Base-by-base conservation (phyloP, 2,888 invertebrate genomes). In the Leptinotarsa tumamoca region DNA sequence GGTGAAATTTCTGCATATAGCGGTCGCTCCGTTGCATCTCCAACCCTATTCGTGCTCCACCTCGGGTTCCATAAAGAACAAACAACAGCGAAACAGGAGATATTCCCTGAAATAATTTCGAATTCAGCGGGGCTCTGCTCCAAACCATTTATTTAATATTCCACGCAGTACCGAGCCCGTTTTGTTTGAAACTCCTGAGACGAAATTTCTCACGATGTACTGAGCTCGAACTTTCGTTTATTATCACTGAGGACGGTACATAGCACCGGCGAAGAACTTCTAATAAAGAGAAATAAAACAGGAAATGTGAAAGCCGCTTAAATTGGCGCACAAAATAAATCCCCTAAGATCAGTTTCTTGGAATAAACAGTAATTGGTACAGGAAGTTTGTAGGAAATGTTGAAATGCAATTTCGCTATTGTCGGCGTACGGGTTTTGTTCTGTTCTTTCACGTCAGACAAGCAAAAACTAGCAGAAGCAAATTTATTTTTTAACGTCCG, bases 331-430 rank as follows among this genome's bases (percentile, higher is more conserved):
- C 68, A 74, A 78, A 77, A 76, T 79, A 80, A 78, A 81, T 80
- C 79, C 80, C 81, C 61, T 71, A 75, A 79, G 79, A 81, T 80
- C 77, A 77, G 75, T 80, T 79, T 79, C 77, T 76, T 50, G 77
- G 76, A 78, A 81, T 80, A 80, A 81, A 79, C 80, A 79, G 80
- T 80, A 80, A 80, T 80, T 80, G 80, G 76, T 71, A 67, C 75
- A 75, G 78, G 80, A 80, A 81, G 78, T 81, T 79, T 78, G 76
- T 70, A 81, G 79, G 78, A 80, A 81, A 79, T 79, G 79, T 78
- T 77, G 76, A 79, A 81, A 80, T 80, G 78, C 72, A 80, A 80
- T 80, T 81, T 79, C 75, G 75, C 77, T 72, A 77, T 80, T 80
- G 80, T 79, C 77, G 76, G 51, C 71, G 74, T 70, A 79, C 74